Evolutionary conservation across 2,888 invertebrate genomes (phyloP).

Genomic region (Ctena decussata): DNA sequence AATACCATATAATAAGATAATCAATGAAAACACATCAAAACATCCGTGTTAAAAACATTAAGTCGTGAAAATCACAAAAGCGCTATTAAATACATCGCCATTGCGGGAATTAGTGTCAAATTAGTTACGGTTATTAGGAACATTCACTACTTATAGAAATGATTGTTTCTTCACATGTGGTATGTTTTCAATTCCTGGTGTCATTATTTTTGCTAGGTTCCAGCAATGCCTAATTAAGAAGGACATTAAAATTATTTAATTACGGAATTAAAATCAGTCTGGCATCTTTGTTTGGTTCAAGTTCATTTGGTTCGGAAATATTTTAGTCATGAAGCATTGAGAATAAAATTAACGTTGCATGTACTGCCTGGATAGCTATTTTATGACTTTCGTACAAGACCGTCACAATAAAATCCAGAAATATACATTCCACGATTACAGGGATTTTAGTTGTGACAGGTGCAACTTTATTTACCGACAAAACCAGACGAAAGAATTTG

Average conservation of each 20-base stretch:
- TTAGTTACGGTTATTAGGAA: background rate
- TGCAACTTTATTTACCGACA: too few relatives aligned
- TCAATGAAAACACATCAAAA: background rate
- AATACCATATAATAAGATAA: background rate
- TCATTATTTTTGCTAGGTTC: background rate
- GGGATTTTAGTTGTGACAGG: too few relatives aligned
- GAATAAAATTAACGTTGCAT: too few relatives aligned
- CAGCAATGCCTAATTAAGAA: background rate
- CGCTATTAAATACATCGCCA: background rate
- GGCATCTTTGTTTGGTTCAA: background rate
- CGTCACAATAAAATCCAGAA: too few relatives aligned
- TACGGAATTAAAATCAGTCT: background rate
- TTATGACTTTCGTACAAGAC: too few relatives aligned
- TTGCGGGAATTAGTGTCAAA: background rate
- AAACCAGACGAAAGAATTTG: too few relatives aligned
- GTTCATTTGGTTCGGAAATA: background rate
- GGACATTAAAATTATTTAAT: background rate
- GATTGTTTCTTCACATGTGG: background rate
- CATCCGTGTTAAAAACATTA: background rate
- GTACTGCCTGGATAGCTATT: too few relatives aligned
- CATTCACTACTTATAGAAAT: background rate
- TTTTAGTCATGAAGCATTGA: background rate
- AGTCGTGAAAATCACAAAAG: background rate
- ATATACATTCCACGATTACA: too few relatives aligned
- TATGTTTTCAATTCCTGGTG: background rate